Percentiles rank a stretch among this genome's conserved stretches.
These are phyloP conservation scores for Abrostola tripartita DNA, from an alignment of 2,888 invertebrate genomes.

Conservation along the genomic window DNA sequence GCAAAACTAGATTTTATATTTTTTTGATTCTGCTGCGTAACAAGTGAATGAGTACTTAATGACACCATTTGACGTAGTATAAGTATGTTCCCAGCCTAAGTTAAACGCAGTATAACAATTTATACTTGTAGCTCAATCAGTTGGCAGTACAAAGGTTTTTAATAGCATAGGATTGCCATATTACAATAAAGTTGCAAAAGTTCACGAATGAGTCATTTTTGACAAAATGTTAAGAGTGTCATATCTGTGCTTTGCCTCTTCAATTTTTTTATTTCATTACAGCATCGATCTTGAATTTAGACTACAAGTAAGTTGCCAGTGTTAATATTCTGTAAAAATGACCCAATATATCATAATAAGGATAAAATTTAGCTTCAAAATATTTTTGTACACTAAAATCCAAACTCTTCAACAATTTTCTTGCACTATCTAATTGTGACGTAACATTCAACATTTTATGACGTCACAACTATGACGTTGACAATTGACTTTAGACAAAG, in stretches of 20 bases:
- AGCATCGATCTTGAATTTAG: neutral
- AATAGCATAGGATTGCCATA: too few relatives aligned
- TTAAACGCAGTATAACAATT: too few relatives aligned
- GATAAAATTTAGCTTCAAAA: slow-evolving; percentile 15
- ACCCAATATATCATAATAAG: neutral
- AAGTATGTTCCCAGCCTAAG: too few relatives aligned
- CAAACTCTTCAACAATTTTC: slow-evolving; percentile 12
- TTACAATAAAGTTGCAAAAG: neutral
- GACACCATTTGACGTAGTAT: too few relatives aligned
- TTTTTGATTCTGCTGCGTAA: neutral
- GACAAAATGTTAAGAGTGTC: slow-evolving; percentile 21
- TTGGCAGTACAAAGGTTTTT: too few relatives aligned
- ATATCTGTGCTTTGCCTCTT: neutral
- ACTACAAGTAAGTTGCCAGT: slow-evolving; percentile 1
- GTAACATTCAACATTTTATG: neutral
- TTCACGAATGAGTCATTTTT: slow-evolving; percentile 5
- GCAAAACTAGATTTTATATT: neutral
- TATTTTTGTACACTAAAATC: slow-evolving; percentile 20
- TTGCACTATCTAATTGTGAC: neutral
- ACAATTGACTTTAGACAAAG: slow-evolving; percentile 29
- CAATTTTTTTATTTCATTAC: neutral
- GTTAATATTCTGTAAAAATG: slow-evolving; percentile 23
- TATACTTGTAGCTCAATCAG: too few relatives aligned
- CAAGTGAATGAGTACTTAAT: too few relatives aligned
- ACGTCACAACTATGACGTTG: slow-evolving; percentile 1